Evolutionary conservation across 2,797 vertebrate genomes (phyloP).

Genomic region (Tragelaphus oryx): DNA sequence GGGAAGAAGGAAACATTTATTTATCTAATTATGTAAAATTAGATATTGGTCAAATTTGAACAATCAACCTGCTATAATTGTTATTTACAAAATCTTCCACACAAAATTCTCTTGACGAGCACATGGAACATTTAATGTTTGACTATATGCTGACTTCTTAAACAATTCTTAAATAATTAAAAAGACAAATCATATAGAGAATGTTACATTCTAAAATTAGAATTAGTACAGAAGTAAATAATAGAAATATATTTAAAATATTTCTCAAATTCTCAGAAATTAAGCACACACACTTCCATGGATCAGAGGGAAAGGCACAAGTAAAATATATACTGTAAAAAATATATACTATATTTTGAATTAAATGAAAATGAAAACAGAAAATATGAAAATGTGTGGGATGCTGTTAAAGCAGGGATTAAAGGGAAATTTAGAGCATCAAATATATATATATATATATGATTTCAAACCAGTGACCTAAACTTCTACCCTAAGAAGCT

Average conservation of each 20-base stretch:
- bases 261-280: neutral
- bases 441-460: neutral
- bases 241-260: neutral
- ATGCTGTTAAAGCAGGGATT: neutral
- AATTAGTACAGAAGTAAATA: neutral
- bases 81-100: neutral
- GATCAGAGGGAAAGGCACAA: neutral
- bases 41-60: neutral
- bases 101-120: neutral
- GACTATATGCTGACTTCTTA: neutral
- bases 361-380: neutral
- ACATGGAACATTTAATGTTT: neutral
- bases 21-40: neutral
- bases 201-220: neutral
- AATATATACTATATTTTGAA: no score
- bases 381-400: neutral
- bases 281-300: neutral
- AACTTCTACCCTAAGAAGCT: neutral
- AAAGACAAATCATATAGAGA: neutral
- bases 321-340: neutral
- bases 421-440: neutral
- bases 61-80: neutral
- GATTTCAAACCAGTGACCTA: neutral
- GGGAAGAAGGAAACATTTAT: neutral
- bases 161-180: neutral